A percentile compares a stretch with the other conserved stretches of the same genome.
Conservation (phyloP, 2,888 invertebrate genomes). For the Mimumesa dahlbomi region DNA sequence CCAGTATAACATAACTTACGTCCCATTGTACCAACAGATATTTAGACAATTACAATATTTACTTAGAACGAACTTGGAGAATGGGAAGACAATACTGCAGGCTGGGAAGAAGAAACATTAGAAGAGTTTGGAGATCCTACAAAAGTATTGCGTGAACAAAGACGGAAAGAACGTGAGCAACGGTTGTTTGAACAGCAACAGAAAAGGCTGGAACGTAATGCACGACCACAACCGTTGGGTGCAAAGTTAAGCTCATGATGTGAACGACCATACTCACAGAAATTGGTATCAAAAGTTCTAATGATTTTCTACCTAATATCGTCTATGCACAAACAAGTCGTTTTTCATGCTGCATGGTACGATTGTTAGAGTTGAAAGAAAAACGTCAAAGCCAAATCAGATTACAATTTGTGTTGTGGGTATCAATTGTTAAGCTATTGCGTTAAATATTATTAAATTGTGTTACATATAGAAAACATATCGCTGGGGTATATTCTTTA, state of each 20-base stretch:
- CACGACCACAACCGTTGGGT: conserved; percentile 73
- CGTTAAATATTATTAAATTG: neutral
- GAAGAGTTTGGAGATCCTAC: conserved; percentile 74
- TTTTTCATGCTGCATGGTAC: neutral
- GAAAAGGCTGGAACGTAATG: conserved; percentile 69
- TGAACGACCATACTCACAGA: conserved; percentile 9
- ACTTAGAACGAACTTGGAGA: conserved; percentile 81
- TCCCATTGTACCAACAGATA: neutral
- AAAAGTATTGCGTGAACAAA: conserved; percentile 71
- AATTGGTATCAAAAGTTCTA: conserved; percentile 13
- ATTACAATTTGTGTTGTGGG: neutral
- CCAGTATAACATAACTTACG: neutral
- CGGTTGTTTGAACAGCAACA: conserved; percentile 74
- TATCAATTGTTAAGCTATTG: conserved; percentile 7
- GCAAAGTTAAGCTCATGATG: conserved; percentile 76
- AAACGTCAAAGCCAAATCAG: conserved; percentile 11
- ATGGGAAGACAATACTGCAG: conserved; percentile 82
- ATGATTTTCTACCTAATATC: conserved; percentile 20
- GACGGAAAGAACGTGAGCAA: conserved; percentile 71
- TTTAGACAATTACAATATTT: neutral
- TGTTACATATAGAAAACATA: neutral
- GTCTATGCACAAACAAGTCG: conserved; percentile 9
- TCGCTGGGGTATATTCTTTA: neutral
- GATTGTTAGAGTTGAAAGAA: conserved; percentile 3
- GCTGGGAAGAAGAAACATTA: conserved; percentile 81